These are phyloP conservation scores for Excalfactoria chinensis DNA, from an alignment of 2,113 vertebrate genomes.

Conservation along the genomic window DNA sequence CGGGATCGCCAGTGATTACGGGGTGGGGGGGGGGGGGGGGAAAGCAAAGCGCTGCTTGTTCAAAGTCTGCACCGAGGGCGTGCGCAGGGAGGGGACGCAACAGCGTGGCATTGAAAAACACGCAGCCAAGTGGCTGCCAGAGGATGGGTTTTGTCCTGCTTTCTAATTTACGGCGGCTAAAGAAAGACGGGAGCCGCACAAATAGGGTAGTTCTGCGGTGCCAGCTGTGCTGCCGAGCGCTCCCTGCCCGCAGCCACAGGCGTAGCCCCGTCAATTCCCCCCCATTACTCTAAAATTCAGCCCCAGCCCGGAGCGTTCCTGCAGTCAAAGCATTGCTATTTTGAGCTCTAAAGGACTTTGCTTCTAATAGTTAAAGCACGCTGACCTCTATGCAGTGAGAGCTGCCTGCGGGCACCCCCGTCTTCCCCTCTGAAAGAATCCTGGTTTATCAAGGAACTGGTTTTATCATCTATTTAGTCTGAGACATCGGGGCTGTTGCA, in stretches of 20 bases:
- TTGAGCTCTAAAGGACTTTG: rapidly evolving
- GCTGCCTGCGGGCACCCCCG: background rate
- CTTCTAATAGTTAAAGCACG: background rate
- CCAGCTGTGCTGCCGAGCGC: rapidly evolving
- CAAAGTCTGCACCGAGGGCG: constrained; percentile 1
- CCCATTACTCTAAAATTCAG: background rate
- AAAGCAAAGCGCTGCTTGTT: background rate
- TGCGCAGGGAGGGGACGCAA: background rate
- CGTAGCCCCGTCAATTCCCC: rapidly evolving
- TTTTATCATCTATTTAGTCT: background rate
- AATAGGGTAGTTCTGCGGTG: rapidly evolving
- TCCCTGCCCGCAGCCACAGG: rapidly evolving
- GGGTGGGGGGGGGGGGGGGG: too few relatives aligned
- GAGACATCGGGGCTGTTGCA: background rate
- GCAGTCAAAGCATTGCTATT: background rate
- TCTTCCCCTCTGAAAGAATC: background rate
- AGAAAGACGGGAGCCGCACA: background rate
- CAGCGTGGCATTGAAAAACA: background rate
- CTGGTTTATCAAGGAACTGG: background rate
- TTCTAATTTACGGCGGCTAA: background rate
- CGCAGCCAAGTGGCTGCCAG: background rate
- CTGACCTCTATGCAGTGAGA: rapidly evolving
- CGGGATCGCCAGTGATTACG: background rate
- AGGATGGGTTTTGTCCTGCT: background rate
- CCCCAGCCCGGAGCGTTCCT: rapidly evolving